Evolutionary conservation across 2,797 vertebrate species (phyloP).

Genomic region (Apogon hyalosoma): DNA sequence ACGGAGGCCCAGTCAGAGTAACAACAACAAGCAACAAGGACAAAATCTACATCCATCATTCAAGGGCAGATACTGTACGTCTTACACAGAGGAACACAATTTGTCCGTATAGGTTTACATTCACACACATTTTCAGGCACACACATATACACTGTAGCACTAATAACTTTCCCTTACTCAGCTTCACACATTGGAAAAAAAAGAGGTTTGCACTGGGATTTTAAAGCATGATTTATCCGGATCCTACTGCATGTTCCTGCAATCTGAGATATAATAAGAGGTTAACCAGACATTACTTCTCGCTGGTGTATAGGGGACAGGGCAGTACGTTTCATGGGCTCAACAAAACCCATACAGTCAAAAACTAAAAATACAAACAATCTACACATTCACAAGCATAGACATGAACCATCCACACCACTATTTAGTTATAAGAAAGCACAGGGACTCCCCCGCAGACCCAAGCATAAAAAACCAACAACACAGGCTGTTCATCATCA

Average conservation of each 20-base stretch:
- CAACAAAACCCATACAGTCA: slow-evolving; percentile 38
- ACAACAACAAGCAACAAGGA: slow-evolving; percentile 80
- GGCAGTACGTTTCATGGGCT: slow-evolving; percentile 32
- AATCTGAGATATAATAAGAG: slow-evolving; percentile 58
- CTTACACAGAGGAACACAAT: slow-evolving; percentile 62
- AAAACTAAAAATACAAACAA: slow-evolving; percentile 32
- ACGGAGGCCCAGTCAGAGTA: slow-evolving; percentile 67
- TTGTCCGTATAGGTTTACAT: slow-evolving; percentile 56
- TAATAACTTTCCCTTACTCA: slow-evolving; percentile 46
- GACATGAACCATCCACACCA: slow-evolving; percentile 25
- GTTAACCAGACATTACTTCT: slow-evolving; percentile 63
- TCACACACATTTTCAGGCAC: slow-evolving; percentile 26
- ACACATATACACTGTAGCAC: slow-evolving; percentile 15
- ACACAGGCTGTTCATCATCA: slow-evolving; percentile 93
- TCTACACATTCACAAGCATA: slow-evolving; percentile 8
- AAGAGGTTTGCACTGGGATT: slow-evolving; percentile 59
- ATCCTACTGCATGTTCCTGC: slow-evolving; percentile 54
- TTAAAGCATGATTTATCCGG: slow-evolving; percentile 45
- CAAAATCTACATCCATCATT: slow-evolving; percentile 81
- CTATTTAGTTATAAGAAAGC: slow-evolving; percentile 55
- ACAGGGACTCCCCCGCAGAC: slow-evolving; percentile 53
- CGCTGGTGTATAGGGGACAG: slow-evolving; percentile 22
- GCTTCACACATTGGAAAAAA: slow-evolving; percentile 45
- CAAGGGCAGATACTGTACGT: slow-evolving; percentile 66
- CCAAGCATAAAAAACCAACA: slow-evolving; percentile 89